Evolutionary conservation across 2,113 vertebrate genomes (phyloP), one percentile per base, ranked within the genome.

Genomic region (Engystomops pustulosus): DNA sequence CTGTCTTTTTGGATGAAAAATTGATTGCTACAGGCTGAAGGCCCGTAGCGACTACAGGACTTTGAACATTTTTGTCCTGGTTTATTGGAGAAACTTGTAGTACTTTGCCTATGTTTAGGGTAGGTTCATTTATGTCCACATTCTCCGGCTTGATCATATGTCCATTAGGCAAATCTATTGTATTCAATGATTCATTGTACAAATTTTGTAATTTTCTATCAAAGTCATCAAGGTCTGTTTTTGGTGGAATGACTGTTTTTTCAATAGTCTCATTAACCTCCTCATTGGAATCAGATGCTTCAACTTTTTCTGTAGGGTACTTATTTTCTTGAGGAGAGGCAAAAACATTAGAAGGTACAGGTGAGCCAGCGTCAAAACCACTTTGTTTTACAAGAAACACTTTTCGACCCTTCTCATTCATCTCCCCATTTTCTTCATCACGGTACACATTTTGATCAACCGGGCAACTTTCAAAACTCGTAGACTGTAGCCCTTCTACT

Each of bases 181-280:
- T 0, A 67, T 85, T 77, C 70, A 86, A 38, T 17, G 17, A 15
- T 89, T 93, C 91, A 82, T 80, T 87, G 79, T 90, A 17, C 75
- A 91, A 83, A 76, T 90, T 88, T 87, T 91, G 81, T 80, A 92
- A 86, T 49, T 87, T 90, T 47, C 0, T 25, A 78, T 83, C 85
- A 58, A 81, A 71, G 34, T 70, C 67, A 44, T 30, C 34, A 41
- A 18, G 27, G 23, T 38, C 2, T 2, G 6, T 70, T 32, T n/a
- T 8, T 12, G 2, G 17, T 5, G 30, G 27, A 69, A 36, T 34
- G 4, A 17, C 18, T 1, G 79, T 81, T 53, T 18, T 70, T 55
- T 81, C 47, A 55, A 81, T 8, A 8, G 4, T 55, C 9, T 81
- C 79, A 71, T 71, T 27, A 49, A 80, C 18, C 1, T 27, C 38